A percentile compares a stretch with the other conserved stretches of the same genome.
Conservation (phyloP, 2,888 invertebrate genomes). For the Scelioninae gen. 2 region DNA sequence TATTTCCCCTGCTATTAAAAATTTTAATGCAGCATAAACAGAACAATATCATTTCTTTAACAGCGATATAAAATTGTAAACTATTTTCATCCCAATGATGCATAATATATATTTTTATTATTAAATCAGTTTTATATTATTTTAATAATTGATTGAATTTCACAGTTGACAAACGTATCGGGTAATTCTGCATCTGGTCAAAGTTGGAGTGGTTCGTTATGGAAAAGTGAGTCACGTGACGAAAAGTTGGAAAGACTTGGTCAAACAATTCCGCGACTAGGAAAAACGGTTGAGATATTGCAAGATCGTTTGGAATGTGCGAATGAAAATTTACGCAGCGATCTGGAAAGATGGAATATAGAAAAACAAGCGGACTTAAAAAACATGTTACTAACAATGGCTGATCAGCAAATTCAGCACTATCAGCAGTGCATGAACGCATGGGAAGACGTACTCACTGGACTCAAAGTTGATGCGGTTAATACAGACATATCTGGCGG, state of each 20-base stretch:
- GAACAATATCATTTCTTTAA: too few relatives aligned
- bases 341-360: conserved; percentile 81
- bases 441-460: conserved; percentile 77
- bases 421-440: conserved; percentile 79
- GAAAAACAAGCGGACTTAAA: conserved; percentile 81
- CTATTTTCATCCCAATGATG: too few relatives aligned
- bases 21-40: too few relatives aligned
- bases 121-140: too few relatives aligned
- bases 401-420: conserved; percentile 81
- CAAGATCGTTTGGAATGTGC: conserved; percentile 83
- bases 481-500: conserved; percentile 66
- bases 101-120: too few relatives aligned
- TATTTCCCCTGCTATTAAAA: too few relatives aligned
- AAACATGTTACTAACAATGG: conserved; percentile 79
- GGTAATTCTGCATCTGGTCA: conserved; percentile 66
- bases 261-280: conserved; percentile 76
- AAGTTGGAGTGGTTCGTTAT: conserved; percentile 76
- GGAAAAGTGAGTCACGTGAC: conserved; percentile 79
- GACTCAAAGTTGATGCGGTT: conserved; percentile 68
- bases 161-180: conserved; percentile 64
- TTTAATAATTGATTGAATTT: too few relatives aligned
- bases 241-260: conserved; percentile 76
- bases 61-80: too few relatives aligned
- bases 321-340: conserved; percentile 82
- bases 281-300: conserved; percentile 76